Evolutionary conservation across 2,888 invertebrate species (phyloP), one percentile per base, ranked within the genome.

Genomic region (Allophyes oxyacanthae): DNA sequence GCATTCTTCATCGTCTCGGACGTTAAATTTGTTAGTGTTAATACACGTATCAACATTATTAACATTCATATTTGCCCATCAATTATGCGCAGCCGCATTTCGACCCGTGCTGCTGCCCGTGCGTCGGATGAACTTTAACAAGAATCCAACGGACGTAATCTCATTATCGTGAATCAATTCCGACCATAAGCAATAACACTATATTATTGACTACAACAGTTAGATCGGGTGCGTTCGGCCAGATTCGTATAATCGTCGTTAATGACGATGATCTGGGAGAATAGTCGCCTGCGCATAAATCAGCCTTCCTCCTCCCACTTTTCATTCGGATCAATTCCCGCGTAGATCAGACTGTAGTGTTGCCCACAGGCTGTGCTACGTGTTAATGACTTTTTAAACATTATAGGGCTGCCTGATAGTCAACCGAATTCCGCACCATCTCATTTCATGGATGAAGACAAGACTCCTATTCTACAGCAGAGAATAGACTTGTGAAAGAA

Each of bases 101-200:
- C 70, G 58, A 41, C 52, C 67, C 54, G 57, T 14, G 20, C 20
- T 20, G 20, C 20, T 20, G 20, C 52, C 67, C 54, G 57, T n/a
- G 46, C 40, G 30, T 32, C 38, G 14, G 15, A 38, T 48, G 40
- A 50, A 57, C 71, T 36, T 30, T 37, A 20, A 20, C 49, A 33
- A 38, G 30, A 48, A 6, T 33, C 30, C n/a, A 25, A 10, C 49
- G 41, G 28, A 61, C 41, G 50, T 66, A 64, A 71, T 71, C 72
- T 67, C 61, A 74, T 64, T 67, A 67, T 43, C 60, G 59, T 44
- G 68, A 62, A 57, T 72, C 61, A 59, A 62, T 42, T 50, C 61
- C 49, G 55, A 57, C 33, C 58, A 46, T 45, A 46, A 52, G 53
- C 58, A 64, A 71, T 74, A 70, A 63, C 64, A 74, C 67, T 72